A percentile compares a stretch with the other conserved stretches of the same genome.
These are phyloP conservation scores for Tinamus guttatus DNA, from an alignment of 2,113 vertebrate genomes.

Conservation along the genomic window DNA sequence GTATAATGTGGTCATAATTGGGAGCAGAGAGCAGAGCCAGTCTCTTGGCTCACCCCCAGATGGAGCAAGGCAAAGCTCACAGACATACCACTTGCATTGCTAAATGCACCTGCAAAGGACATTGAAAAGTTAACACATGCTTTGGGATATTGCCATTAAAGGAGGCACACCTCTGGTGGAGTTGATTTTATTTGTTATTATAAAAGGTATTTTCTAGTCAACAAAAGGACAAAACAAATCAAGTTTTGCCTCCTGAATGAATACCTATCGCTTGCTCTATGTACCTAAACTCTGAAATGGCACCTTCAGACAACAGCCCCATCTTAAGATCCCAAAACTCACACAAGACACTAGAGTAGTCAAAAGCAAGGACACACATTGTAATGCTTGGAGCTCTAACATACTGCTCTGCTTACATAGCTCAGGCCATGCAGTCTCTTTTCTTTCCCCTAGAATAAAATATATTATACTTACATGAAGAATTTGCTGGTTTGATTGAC, in stretches of 20 bases:
- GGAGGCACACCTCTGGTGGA: not conserved
- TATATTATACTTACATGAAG: not conserved
- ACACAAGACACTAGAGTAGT: not conserved
- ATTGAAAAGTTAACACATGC: slow-evolving; percentile 49
- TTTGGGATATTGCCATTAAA: slow-evolving; percentile 29
- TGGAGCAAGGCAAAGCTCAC: slow-evolving; percentile 18
- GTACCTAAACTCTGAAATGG: not conserved
- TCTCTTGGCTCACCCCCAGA: slow-evolving; percentile 29
- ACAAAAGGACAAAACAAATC: slow-evolving; percentile 19
- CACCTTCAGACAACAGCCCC: not conserved
- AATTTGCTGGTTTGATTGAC: slow-evolving; percentile 46
- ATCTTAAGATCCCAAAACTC: not conserved
- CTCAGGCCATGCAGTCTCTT: not conserved
- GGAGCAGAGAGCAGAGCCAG: not conserved
- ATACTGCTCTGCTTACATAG: not conserved
- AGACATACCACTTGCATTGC: slow-evolving; percentile 11
- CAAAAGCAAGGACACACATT: not conserved
- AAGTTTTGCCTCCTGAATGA: not conserved
- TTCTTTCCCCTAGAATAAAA: not conserved
- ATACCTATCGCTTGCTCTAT: not conserved
- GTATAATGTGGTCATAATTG: not conserved
- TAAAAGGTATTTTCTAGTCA: not conserved
- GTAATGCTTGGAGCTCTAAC: not conserved
- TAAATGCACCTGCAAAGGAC: slow-evolving; percentile 46
- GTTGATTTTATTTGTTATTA: slow-evolving; percentile 29